phyloP scores from a whole-genome alignment of 2,888 invertebrate species.

The Congeria kusceri region DNA sequence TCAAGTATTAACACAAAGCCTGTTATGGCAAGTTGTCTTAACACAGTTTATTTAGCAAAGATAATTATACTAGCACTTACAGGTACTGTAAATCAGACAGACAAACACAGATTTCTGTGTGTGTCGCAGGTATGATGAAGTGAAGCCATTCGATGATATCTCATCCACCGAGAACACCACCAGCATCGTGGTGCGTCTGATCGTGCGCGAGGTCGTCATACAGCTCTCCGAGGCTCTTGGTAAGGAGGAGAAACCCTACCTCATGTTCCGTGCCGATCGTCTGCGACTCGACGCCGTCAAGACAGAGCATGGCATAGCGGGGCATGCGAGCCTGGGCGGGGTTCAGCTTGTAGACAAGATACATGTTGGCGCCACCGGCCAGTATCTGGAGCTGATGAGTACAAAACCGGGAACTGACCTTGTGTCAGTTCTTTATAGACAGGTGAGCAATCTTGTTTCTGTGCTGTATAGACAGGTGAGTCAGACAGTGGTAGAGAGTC shows the following conservation, averaged over 20 bases:
- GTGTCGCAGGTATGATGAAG: constrained; percentile 88
- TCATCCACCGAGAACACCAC: constrained; percentile 92
- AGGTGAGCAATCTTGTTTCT: constrained; percentile 87
- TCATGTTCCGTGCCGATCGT: constrained; percentile 90
- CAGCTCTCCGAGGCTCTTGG: constrained; percentile 90
- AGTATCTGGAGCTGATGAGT: constrained; percentile 91
- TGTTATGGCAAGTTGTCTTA: no score
- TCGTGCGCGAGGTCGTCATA: constrained; percentile 90
- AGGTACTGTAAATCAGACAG: no score
- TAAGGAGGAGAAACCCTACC: constrained; percentile 90
- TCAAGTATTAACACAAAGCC: no score
- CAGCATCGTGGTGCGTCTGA: constrained; percentile 89
- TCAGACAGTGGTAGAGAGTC: no score
- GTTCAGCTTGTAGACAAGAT: constrained; percentile 91
- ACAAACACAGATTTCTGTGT: background rate
- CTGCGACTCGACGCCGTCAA: constrained; percentile 90
- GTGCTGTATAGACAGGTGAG: no score
- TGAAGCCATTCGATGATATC: constrained; percentile 94
- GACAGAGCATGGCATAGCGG: constrained; percentile 92
- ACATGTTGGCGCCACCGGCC: constrained; percentile 90
- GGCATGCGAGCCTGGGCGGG: constrained; percentile 90
- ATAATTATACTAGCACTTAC: no score
- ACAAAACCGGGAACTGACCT: constrained; percentile 88
- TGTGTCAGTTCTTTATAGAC: constrained; percentile 91
- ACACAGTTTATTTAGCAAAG: no score